A percentile compares a stretch with the other conserved stretches of the same genome.
Evolutionary conservation across 2,888 invertebrate species (phyloP).

Genomic region (Leptopterna dolabrata): DNA sequence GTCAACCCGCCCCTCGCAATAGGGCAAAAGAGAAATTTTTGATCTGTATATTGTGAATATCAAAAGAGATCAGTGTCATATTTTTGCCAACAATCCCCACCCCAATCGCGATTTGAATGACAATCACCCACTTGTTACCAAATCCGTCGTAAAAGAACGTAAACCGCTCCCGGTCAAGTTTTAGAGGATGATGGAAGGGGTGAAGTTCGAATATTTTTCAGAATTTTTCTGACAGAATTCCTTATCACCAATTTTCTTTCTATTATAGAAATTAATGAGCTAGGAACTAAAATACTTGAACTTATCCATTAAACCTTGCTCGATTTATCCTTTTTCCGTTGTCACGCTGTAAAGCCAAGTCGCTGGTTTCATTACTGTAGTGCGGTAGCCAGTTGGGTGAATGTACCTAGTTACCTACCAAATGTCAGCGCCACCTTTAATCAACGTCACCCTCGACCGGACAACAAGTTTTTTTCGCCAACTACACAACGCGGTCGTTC

Average conservation of each 20-base stretch:
- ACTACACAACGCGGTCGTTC: neutral
- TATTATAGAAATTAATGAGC: too few relatives aligned
- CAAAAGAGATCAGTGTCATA: neutral
- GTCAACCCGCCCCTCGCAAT: constrained; percentile 8
- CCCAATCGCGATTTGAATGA: neutral
- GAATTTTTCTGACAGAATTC: too few relatives aligned
- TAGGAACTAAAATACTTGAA: too few relatives aligned
- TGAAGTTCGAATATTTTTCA: too few relatives aligned
- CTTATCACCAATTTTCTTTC: too few relatives aligned
- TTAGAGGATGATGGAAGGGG: too few relatives aligned
- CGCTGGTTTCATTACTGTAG: neutral
- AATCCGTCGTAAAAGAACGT: neutral
- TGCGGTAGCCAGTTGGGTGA: neutral
- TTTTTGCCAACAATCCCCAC: too few relatives aligned
- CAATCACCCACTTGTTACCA: neutral
- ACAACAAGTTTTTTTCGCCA: neutral
- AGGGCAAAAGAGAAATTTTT: constrained; percentile 22
- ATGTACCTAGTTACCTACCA: neutral
- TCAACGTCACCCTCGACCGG: neutral
- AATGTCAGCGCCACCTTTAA: neutral
- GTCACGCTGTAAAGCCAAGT: too few relatives aligned
- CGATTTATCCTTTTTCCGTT: too few relatives aligned
- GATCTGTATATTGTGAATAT: constrained; percentile 7
- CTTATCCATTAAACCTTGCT: too few relatives aligned
- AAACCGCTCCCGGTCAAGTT: neutral